Conservation (phyloP, 2,888 invertebrate genomes). For the Drosophila fulvimacula region DNA sequence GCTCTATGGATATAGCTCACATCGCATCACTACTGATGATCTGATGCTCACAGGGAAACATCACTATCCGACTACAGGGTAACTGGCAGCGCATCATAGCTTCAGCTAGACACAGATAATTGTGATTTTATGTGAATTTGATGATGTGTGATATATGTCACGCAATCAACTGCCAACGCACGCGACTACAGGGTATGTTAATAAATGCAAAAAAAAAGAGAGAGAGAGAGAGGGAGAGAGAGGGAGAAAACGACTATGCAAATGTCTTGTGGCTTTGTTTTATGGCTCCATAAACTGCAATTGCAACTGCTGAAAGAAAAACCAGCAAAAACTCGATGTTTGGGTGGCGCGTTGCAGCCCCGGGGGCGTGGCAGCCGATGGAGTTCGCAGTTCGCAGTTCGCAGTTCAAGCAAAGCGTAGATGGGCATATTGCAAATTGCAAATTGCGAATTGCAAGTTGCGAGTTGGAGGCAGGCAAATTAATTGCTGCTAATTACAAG, state of each 20-base stretch:
- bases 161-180: constrained; percentile 55
- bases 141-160: constrained; percentile 76
- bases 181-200: constrained; percentile 18
- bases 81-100: background rate
- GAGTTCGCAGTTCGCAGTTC: constrained; percentile 23
- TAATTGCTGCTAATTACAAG: constrained; percentile 73
- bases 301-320: constrained; percentile 15
- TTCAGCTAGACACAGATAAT: background rate
- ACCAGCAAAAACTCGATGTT: constrained; percentile 16
- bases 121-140: constrained; percentile 57
- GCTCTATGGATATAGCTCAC: background rate
- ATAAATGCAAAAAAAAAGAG: background rate
- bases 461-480: constrained; percentile 58
- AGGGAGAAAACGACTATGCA: constrained; percentile 47
- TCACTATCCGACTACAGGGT: constrained; percentile 2
- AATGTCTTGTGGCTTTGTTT: constrained; percentile 60
- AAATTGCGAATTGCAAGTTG: background rate
- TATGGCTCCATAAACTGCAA: constrained; percentile 56
- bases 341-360: background rate
- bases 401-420: constrained; percentile 27
- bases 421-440: constrained; percentile 15
- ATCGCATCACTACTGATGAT: too few species aligned
- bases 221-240: background rate
- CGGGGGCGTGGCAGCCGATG: background rate
- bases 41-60: too few species aligned